These are phyloP conservation scores for Plecotus auritus DNA, from an alignment of 2,113 vertebrate species.

Conservation along the genomic window DNA sequence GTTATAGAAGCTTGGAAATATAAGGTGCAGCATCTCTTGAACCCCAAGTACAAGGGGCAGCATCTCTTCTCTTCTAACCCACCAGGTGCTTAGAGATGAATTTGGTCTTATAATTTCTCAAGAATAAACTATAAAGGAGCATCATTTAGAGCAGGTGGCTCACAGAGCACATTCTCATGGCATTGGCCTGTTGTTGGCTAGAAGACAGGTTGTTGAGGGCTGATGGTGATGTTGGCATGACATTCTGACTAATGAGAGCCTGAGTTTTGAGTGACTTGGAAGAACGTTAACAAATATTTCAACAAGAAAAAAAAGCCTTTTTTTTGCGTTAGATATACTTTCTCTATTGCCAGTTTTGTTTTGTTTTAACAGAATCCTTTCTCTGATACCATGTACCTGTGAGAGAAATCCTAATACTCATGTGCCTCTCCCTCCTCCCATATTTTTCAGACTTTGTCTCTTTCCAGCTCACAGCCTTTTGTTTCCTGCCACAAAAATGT, in stretches of 20 bases:
- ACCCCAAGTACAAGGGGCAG: not conserved
- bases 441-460: not conserved
- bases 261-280: not conserved
- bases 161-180: not conserved
- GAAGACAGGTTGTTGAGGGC: not conserved
- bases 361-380: not conserved
- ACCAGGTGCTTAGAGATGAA: not conserved
- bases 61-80: not conserved
- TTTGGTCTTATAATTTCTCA: not conserved
- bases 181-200: not conserved
- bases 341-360: not conserved
- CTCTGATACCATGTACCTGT: not conserved
- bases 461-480: not conserved
- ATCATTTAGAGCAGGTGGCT: not conserved
- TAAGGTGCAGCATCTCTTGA: not conserved
- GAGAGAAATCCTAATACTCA: not conserved
- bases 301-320: not conserved
- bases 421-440: accelerated
- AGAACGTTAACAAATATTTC: not conserved
- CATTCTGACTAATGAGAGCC: not conserved
- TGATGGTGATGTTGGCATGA: not conserved
- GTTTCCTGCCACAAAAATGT: not conserved
- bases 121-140: not conserved
- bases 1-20: not conserved
- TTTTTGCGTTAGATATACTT: not conserved